These are phyloP conservation scores for Tenthredo distinguenda DNA, from an alignment of 2,888 invertebrate genomes.

Conservation along the genomic window DNA sequence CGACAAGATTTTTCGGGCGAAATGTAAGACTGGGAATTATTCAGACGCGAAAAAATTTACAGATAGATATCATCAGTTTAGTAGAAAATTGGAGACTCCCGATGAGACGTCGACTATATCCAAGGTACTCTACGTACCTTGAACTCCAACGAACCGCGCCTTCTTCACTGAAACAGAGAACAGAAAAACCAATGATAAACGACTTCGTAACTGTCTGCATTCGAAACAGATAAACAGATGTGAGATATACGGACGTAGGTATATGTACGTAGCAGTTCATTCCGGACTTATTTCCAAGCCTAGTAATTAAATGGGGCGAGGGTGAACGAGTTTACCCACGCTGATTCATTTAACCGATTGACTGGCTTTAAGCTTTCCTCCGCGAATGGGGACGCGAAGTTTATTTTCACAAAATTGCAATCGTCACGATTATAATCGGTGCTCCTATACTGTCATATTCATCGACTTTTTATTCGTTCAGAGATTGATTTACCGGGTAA, in stretches of 20 bases:
- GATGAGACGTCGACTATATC: not conserved
- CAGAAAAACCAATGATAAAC: conserved; percentile 59
- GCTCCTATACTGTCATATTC: not conserved
- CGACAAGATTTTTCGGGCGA: not conserved
- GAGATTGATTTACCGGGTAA: not conserved
- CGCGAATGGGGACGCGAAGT: not conserved
- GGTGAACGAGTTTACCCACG: conserved; percentile 36
- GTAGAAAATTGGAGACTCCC: not conserved
- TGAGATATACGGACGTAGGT: not conserved
- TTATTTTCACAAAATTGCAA: conserved; percentile 13
- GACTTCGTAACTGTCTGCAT: not conserved
- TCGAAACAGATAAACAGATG: conserved; percentile 17
- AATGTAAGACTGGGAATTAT: not conserved
- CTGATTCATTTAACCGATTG: conserved; percentile 47
- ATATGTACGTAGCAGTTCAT: not conserved
- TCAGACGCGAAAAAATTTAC: not conserved
- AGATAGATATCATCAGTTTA: not conserved
- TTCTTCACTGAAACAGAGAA: conserved; percentile 91
- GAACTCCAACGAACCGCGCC: conserved; percentile 91
- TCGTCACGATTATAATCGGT: not conserved
- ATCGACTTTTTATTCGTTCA: not conserved
- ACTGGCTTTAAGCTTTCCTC: conserved; percentile 21
- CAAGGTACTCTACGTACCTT: conserved; percentile 82
- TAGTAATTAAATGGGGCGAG: conserved; percentile 44
- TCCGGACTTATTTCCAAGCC: conserved; percentile 38